Evolutionary conservation across 2,113 vertebrate genomes (phyloP).

Genomic region (Erpornis zantholeuca): DNA sequence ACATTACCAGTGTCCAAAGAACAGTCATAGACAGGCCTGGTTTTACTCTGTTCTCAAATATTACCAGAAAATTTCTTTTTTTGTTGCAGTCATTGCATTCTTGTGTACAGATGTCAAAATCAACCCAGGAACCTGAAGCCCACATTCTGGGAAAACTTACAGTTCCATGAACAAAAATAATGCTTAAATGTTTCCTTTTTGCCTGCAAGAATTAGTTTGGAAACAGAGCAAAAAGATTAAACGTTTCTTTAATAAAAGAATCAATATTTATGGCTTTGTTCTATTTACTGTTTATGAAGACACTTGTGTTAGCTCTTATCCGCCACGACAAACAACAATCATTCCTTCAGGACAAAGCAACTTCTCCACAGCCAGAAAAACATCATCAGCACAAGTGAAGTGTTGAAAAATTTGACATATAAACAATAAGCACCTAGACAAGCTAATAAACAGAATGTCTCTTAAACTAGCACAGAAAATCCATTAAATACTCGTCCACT

Average conservation of each 20-base stretch:
- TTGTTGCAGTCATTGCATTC: neutral
- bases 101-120: neutral
- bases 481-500: neutral
- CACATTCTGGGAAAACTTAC: neutral
- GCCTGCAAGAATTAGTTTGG: neutral
- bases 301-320: neutral
- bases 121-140: neutral
- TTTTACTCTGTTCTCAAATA: neutral
- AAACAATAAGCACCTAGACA: neutral
- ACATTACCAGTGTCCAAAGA: neutral
- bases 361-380: neutral
- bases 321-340: neutral
- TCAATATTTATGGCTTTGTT: neutral
- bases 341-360: neutral
- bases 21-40: fast-evolving
- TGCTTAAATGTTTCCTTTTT: neutral
- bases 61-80: neutral
- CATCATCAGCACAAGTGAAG: neutral
- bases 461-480: neutral
- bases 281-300: neutral
- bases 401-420: neutral
- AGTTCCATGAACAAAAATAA: neutral
- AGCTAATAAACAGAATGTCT: neutral
- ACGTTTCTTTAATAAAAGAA: neutral
- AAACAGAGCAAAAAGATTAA: neutral